phyloP scores from a whole-genome alignment of 1,140 invertebrate genomes.

The Brachionus paranguensis region DNA sequence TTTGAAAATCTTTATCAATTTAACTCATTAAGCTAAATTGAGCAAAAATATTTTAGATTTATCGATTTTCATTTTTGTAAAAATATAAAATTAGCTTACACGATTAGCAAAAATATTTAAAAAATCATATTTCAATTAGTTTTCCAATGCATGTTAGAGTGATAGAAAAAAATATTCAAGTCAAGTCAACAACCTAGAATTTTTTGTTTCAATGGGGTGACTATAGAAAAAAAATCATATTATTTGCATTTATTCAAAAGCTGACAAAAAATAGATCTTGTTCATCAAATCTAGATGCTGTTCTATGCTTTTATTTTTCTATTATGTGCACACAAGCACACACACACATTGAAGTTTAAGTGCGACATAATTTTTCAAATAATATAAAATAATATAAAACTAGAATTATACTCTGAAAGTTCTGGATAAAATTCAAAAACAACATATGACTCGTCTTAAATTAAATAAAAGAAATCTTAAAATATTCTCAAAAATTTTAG shows the following conservation, averaged over 20 bases:
- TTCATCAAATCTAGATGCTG: background rate
- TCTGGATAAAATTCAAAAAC: background rate
- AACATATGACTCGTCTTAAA: background rate
- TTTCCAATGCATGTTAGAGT: no score
- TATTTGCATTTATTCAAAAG: background rate
- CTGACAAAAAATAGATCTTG: background rate
- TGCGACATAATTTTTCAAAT: conserved; percentile 2
- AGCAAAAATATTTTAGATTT: no score
- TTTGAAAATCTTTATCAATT: no score
- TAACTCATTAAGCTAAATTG: no score
- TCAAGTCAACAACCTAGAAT: no score
- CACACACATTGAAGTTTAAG: background rate
- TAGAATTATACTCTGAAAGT: background rate
- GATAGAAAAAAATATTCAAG: no score
- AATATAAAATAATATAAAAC: background rate
- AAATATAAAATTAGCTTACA: no score
- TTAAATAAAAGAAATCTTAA: background rate
- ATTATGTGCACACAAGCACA: background rate
- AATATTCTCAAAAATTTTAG: background rate
- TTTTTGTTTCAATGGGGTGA: no score
- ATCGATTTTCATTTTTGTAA: no score
- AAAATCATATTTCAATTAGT: background rate
- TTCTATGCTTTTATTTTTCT: background rate
- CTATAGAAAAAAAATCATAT: background rate
- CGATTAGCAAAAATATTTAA: background rate